Conservation (phyloP, 2,113 vertebrate species). For the Larimichthys crocea region DNA sequence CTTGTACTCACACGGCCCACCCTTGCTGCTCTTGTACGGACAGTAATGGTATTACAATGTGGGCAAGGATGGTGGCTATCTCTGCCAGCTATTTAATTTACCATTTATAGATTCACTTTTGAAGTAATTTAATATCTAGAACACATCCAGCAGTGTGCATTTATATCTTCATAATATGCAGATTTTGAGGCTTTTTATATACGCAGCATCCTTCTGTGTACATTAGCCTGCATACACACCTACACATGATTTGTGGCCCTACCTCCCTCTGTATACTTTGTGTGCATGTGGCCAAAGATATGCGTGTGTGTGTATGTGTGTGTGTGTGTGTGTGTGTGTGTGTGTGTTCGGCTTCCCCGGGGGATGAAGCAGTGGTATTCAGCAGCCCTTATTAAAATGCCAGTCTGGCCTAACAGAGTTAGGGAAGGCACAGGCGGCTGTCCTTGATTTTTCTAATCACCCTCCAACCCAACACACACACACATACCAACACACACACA, state of each 20-base stretch:
- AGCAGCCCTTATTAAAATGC: slow-evolving; percentile 85
- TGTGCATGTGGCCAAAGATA: slow-evolving; percentile 54
- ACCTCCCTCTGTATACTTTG: slow-evolving; percentile 52
- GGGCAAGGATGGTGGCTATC: slow-evolving; percentile 39
- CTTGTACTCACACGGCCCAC: slow-evolving; percentile 31
- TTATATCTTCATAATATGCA: slow-evolving; percentile 44
- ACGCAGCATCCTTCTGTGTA: slow-evolving; percentile 12
- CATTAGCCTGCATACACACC: slow-evolving; percentile 29
- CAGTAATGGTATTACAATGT: slow-evolving; percentile 68
- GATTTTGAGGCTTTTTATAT: slow-evolving; percentile 14
- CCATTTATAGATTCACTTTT: slow-evolving; percentile 76
- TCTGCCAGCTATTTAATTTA: slow-evolving; percentile 70
- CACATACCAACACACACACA: slow-evolving; percentile 17
- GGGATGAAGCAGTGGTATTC: slow-evolving; percentile 85
- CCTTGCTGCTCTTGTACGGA: slow-evolving; percentile 40
- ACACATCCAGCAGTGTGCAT: slow-evolving; percentile 31
- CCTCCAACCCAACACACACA: slow-evolving; percentile 49
- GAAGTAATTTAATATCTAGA: slow-evolving; percentile 75
- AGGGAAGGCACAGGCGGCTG: slow-evolving; percentile 69
- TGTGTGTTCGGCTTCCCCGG: slow-evolving; percentile 59
- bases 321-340: slow-evolving; percentile 29
- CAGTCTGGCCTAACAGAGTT: slow-evolving; percentile 81
- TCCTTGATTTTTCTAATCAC: slow-evolving; percentile 77
- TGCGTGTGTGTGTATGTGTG: background rate
- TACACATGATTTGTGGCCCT: slow-evolving; percentile 44